Conservation (phyloP, 2,113 vertebrate species). For the Eretmochelys imbricata region DNA sequence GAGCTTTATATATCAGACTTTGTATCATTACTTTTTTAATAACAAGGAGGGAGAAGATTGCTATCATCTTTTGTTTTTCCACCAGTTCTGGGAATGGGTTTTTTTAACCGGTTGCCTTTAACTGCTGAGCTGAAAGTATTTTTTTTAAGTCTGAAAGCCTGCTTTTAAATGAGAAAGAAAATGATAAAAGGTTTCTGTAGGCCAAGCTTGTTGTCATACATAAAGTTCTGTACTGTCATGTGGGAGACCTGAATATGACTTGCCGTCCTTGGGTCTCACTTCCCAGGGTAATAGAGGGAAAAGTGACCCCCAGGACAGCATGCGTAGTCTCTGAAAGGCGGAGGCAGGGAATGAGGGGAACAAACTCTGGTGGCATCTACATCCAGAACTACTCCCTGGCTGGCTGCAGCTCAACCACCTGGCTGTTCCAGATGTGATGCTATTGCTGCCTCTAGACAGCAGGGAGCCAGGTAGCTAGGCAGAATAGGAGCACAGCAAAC, state of each 20-base stretch:
- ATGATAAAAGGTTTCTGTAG: background rate
- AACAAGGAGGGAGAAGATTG: background rate
- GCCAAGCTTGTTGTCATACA: background rate
- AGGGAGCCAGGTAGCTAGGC: background rate
- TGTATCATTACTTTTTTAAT: background rate
- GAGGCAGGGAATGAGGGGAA: background rate
- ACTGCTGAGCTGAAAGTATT: background rate
- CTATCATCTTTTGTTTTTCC: background rate
- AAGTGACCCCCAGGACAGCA: background rate
- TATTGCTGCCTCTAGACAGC: background rate
- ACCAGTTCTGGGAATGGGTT: background rate
- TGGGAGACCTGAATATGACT: background rate
- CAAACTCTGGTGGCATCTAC: background rate
- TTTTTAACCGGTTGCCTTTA: background rate
- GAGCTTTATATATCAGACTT: background rate
- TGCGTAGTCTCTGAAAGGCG: background rate
- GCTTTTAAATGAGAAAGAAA: background rate
- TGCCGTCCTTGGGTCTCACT: background rate
- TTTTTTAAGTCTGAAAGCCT: background rate
- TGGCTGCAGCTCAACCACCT: background rate
- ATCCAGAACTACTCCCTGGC: background rate
- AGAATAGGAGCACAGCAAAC: background rate
- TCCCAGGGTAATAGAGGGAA: background rate
- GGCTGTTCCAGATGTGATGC: background rate
- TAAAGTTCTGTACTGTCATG: background rate